These are phyloP conservation scores for Varanus komodoensis DNA, from an alignment of 2,113 vertebrate species.

Conservation along the genomic window DNA sequence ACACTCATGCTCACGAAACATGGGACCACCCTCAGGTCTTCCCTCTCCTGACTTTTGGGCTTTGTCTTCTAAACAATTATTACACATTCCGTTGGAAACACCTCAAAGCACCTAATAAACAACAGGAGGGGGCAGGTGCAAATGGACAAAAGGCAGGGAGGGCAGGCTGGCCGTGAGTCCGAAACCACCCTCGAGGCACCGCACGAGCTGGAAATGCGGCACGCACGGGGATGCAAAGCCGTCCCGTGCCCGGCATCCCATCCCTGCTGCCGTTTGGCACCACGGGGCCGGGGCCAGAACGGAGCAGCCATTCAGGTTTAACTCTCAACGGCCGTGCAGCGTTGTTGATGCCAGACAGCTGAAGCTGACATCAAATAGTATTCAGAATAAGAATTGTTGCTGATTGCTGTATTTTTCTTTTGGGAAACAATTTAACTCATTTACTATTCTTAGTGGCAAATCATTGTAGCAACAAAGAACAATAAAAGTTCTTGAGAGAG, in stretches of 20 bases:
- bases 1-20: background rate
- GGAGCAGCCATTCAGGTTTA: conserved; percentile 49
- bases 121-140: conserved; percentile 68
- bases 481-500: background rate
- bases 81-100: conserved; percentile 12
- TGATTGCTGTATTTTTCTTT: background rate
- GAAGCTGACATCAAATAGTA: background rate
- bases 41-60: conserved; percentile 49
- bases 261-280: conserved; percentile 56
- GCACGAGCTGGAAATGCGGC: conserved; percentile 32
- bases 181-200: conserved; percentile 17
- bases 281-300: conserved; percentile 8
- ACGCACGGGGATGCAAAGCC: conserved; percentile 30
- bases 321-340: conserved; percentile 29
- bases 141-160: conserved; percentile 60
- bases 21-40: conserved; percentile 7
- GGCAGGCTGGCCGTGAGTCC: conserved; percentile 35
- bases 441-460: conserved; percentile 19
- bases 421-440: conserved; percentile 2
- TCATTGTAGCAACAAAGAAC: background rate
- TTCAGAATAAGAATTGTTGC: conserved; percentile 17
- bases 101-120: conserved; percentile 61
- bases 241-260: conserved; percentile 52
- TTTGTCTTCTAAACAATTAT: conserved; percentile 51
- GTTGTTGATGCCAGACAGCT: conserved; percentile 25